Evolutionary conservation across 2,888 invertebrate genomes (phyloP).

Genomic region (Cataglyphis albicans): DNA sequence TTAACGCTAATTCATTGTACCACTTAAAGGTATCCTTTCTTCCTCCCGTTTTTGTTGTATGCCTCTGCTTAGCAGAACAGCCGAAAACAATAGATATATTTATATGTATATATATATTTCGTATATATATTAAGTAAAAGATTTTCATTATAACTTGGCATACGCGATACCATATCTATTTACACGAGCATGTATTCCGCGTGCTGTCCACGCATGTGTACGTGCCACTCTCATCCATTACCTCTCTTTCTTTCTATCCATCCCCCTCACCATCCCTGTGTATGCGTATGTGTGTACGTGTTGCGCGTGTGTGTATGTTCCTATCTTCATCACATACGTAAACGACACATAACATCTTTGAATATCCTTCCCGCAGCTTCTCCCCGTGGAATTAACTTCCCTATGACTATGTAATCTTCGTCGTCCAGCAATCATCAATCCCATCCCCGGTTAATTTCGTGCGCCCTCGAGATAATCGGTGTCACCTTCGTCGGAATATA

Average conservation of each 20-base stretch:
- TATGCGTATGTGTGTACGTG: constrained; percentile 28
- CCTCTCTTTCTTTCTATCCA: not conserved
- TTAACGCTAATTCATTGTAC: constrained; percentile 74
- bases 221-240: constrained; percentile 8
- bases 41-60: constrained; percentile 19
- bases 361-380: constrained; percentile 62
- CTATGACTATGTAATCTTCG: constrained; percentile 64
- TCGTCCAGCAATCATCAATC: constrained; percentile 63
- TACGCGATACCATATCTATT: constrained; percentile 65
- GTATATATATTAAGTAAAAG: constrained; percentile 64
- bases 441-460: constrained; percentile 53
- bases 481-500: constrained; percentile 57
- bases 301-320: constrained; percentile 64
- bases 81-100: constrained; percentile 65
- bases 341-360: constrained; percentile 74
- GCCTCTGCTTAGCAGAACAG: constrained; percentile 75
- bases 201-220: constrained; percentile 55
- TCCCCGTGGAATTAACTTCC: constrained; percentile 43
- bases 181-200: constrained; percentile 63
- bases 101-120: constrained; percentile 55
- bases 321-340: constrained; percentile 72
- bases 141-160: constrained; percentile 63
- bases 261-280: not conserved
- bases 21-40: constrained; percentile 62
- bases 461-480: constrained; percentile 64